phyloP scores from a whole-genome alignment of 2,797 vertebrate genomes.

The Eremophila alpestris region DNA sequence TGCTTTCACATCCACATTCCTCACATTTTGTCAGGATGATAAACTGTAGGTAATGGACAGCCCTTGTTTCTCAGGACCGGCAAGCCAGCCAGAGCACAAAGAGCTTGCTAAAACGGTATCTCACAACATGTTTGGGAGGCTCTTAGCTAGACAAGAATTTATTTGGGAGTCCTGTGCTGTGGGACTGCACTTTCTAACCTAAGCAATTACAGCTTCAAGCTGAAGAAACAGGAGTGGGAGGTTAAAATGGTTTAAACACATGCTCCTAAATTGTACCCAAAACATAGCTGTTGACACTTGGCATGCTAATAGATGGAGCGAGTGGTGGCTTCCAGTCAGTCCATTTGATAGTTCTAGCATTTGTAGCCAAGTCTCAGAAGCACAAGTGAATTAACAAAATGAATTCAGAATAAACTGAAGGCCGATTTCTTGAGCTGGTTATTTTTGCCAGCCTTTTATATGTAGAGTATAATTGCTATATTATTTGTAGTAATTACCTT shows the following conservation, averaged over 20 bases:
- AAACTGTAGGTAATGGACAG: conserved; percentile 79
- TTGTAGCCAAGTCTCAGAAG: neutral
- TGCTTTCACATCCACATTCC: conserved; percentile 75
- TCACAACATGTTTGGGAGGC: conserved; percentile 45
- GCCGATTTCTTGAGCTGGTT: neutral
- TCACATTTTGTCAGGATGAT: conserved; percentile 80
- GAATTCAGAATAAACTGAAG: neutral
- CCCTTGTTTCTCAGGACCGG: conserved; percentile 67
- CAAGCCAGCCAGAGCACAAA: conserved; percentile 70
- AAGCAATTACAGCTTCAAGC: conserved; percentile 60
- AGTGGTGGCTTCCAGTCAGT: conserved; percentile 17
- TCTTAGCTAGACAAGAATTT: conserved; percentile 71
- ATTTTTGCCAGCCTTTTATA: neutral
- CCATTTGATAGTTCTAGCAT: neutral
- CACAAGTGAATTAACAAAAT: conserved; percentile 48
- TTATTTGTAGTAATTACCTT: conserved; percentile 67
- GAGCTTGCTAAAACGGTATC: conserved; percentile 57
- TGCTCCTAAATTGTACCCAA: conserved; percentile 66
- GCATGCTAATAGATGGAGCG: conserved; percentile 27
- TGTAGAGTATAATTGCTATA: conserved; percentile 21
- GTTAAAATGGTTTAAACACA: conserved; percentile 71
- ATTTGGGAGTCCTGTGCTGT: conserved; percentile 67
- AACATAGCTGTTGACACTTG: conserved; percentile 71
- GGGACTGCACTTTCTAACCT: conserved; percentile 71
- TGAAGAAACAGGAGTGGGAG: conserved; percentile 63